Evolutionary conservation across 2,113 vertebrate genomes (phyloP), one percentile per base, ranked within the genome.

Genomic region (Engystomops pustulosus): DNA sequence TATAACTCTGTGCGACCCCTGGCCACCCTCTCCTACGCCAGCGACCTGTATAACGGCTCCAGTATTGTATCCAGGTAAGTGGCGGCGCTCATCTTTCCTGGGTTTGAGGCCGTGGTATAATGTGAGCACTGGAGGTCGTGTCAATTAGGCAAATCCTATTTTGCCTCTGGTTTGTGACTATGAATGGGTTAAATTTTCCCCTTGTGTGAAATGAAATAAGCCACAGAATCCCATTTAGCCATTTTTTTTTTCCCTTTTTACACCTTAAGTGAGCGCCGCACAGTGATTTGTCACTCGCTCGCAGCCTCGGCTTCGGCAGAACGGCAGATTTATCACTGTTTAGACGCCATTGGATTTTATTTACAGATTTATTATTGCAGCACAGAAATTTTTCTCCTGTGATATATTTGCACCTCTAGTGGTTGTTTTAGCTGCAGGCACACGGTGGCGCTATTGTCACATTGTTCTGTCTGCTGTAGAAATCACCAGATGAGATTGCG

Each of bases 11-110:
- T 99, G 6, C 92, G 98, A 41, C 97, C 98, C 0, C 92, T 99
- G 86, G 98, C 98, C 44, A 99, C 98, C 0, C 93, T 99, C 32
- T 99, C 97, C 1, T 99, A 99, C 0, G 98, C 98, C 67, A 99
- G 98, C 68, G 98, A 99, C 90, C 96, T 99, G 79, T 99, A 99
- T 88, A 99, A 98, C 75, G 98, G 98, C 81, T 99, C 98, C 89
- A 99, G 98, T 90, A 99, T 99, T 82, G 98, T 99, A 14, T 99
- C 98, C 87, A 99, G 98, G 98, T 99, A 94, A 88, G 91, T n/a
- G 44, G 38, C 38, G n/a, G n/a, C 38, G 38, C 10, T 41, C 38
- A 41, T 9, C 38, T n/a, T n/a, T n/a, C n/a, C n/a, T n/a, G n/a
- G n/a, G n/a, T n/a, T n/a, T n/a, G n/a, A n/a, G n/a, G n/a, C n/a